phyloP scores from a whole-genome alignment of 2,888 invertebrate genomes.

The Campoletis raptor region DNA sequence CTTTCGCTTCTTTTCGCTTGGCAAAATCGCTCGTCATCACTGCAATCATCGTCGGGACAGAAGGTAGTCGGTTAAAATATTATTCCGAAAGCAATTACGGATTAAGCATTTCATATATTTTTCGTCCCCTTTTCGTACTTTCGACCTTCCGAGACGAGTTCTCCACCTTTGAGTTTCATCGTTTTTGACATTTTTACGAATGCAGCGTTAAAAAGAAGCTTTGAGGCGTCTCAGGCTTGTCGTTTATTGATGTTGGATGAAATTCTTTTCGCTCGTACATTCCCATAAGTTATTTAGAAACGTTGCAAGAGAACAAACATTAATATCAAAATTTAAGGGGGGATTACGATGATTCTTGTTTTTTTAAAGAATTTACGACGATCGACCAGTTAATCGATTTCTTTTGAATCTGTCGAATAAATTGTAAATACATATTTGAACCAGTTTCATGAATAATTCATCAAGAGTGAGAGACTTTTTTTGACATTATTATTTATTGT shows the following conservation, averaged over 20 bases:
- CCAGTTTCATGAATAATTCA: constrained; percentile 18
- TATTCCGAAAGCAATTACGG: constrained; percentile 35
- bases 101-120: constrained; percentile 24
- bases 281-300: background rate
- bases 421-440: background rate
- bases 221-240: background rate
- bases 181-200: constrained; percentile 7
- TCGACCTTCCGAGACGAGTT: constrained; percentile 5
- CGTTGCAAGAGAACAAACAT: background rate
- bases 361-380: background rate
- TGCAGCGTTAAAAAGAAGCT: background rate
- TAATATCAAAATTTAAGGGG: background rate
- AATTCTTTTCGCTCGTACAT: background rate
- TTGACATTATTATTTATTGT: background rate
- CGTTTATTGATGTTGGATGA: background rate
- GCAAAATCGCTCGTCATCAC: constrained; percentile 28
- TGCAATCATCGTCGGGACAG: constrained; percentile 30
- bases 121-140: background rate
- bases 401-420: constrained; percentile 10
- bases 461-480: background rate
- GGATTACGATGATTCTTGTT: background rate
- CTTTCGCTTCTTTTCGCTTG: background rate
- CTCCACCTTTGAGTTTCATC: background rate
- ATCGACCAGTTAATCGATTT: constrained; percentile 17
- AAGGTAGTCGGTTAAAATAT: constrained; percentile 40